Conservation (phyloP, 2,797 vertebrate species). For the Ctenopoma multispine region DNA sequence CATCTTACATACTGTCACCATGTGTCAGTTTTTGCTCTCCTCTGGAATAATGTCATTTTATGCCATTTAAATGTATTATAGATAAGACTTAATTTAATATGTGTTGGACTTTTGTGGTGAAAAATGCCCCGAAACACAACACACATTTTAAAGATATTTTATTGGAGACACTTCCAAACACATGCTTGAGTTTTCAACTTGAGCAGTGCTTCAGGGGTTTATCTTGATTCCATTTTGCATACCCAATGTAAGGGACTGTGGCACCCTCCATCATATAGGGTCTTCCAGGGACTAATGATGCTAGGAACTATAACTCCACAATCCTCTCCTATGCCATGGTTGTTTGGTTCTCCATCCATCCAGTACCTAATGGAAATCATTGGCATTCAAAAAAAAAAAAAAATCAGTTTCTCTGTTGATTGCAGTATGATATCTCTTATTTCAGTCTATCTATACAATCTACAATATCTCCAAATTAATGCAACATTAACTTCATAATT, state of each 20-base stretch:
- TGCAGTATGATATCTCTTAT: no score
- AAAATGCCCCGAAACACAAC: neutral
- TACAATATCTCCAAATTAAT: neutral
- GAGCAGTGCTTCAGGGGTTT: neutral
- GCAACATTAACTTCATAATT: no score
- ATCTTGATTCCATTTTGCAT: constrained; percentile 41
- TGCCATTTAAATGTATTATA: no score
- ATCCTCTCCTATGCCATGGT: neutral
- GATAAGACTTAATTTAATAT: no score
- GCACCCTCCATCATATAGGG: constrained; percentile 18
- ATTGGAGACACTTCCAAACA: no score
- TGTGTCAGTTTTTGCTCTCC: no score
- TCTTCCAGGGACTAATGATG: neutral
- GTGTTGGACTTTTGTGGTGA: neutral
- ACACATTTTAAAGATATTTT: no score
- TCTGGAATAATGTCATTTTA: no score
- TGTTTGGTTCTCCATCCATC: constrained; percentile 49
- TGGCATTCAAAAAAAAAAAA: neutral
- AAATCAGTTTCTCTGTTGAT: no score
- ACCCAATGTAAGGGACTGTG: neutral
- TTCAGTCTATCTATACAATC: neutral
- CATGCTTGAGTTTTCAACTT: no score
- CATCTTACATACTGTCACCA: no score
- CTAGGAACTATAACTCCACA: constrained; percentile 22
- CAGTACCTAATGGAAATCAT: constrained; percentile 53